Evolutionary conservation across 2,888 invertebrate species (phyloP), one percentile per base, ranked within the genome.

Genomic region (Rhagophthalmus giganteus): DNA sequence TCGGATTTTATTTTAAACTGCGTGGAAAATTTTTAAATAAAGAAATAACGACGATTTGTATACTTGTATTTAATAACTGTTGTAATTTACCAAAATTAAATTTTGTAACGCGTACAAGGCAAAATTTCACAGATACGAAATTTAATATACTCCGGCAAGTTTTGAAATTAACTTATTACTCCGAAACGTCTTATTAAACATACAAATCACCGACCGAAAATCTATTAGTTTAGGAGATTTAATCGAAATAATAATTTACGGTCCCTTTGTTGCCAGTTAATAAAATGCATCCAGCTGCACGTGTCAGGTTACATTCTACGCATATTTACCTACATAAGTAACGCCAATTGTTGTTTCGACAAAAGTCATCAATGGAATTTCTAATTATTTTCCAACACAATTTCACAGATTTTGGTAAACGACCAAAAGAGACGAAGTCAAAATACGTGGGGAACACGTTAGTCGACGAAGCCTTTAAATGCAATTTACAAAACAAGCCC

Each of bases 261-360:
- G 16, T 30, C 10, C 16, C 6, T 11, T 28, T 30, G 20, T 39
- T 30, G 4, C 10, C 30, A 16, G 5, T 38, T 27, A 27, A 38
- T 38, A 12, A 38, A 38, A 9, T 28, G 39, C 28, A 39, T 28
- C 7, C 10, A 16, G 33, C 13, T 33, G 33, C 33, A 15, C 15
- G 16, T 33, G 15, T 33, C 15, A 33, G 33, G 33, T 30, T 14
- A 30, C 30, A 10, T 15, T 30, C 15, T 27, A 10, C 16, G 20
- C n/a, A n/a, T n/a, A n/a, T n/a, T n/a, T n/a, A n/a, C n/a, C n/a
- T n/a, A n/a, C n/a, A n/a, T 6, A 30, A 39, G 9, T 1, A 14
- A 15, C 16, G 30, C 16, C 39, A 39, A 15, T 39, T 10, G 30
- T 24, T 16, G 9, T 7, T 1, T 26, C 24, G 25, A 10, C 26